Base-by-base conservation (phyloP, 2,888 invertebrate genomes). In the Caenorhabditis sp. region DNA sequence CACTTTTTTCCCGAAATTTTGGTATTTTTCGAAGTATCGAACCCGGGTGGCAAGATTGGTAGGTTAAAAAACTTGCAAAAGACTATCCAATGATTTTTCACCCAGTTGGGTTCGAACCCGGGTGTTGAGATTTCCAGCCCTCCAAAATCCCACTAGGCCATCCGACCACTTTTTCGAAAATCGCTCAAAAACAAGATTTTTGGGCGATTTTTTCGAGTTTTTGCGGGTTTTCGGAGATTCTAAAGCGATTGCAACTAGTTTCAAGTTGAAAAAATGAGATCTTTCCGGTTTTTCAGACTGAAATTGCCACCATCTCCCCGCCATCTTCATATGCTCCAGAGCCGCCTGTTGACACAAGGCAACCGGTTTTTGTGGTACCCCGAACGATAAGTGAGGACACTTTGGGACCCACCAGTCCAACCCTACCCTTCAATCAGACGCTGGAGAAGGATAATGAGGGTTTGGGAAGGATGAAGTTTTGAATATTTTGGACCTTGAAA, bases 361-460 rank as follows among this genome's bases (percentile, higher is more conserved):
- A 41, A 24, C 68, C 76, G 0, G 68, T 76, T 4, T 76, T 76
- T 41, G 49, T 76, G 1, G 61, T 76, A 0, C 68, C 76, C 14
- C 14, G 75, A n/a, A 76, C 66, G 2, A 56, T 76, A 14, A 76
- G 76, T 19, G 68, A 76, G 24, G 76, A 76, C 14, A 31, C 64
- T 1, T n/a, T 56, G 5, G 75, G 75, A 0, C 76, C 76, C 4
- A 68, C 51, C 1, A 76, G 76, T 41, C 76, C 76, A 2, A 59
- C 49, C 0, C n/a, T 68, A 19, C 76, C 76, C 1, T 76, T 76
- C 22, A 61, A 76, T 49, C 28, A 35, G 35, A 69, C 59, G 0
- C 16, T 68, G 22, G 68, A 68, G 16, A 44, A 68, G 14, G 76
- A 68, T 24, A 59, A 41, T 28, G 61, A 73, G 35, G 72, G 59